These are phyloP conservation scores for Diarsia rubi DNA, from an alignment of 2,888 invertebrate species.

Conservation along the genomic window DNA sequence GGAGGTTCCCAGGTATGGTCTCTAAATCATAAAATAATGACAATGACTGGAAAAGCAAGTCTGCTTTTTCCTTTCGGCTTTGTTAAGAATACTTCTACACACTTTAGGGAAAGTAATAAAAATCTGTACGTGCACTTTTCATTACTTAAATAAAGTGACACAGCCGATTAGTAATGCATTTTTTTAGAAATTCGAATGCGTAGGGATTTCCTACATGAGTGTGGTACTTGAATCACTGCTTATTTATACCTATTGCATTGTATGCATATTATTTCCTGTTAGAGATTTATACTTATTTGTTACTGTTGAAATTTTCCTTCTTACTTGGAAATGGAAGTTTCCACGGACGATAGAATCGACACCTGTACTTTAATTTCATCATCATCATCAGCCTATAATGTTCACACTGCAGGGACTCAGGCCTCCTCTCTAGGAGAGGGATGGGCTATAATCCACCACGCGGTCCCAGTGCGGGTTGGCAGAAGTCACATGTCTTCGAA, in stretches of 20 bases:
- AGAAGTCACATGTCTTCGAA: too few relatives aligned
- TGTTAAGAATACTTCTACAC: too few relatives aligned
- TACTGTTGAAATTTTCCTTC: conserved; percentile 16
- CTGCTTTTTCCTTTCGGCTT: too few relatives aligned
- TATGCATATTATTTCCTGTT: conserved; percentile 45
- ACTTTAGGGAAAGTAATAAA: too few relatives aligned
- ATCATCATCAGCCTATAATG: too few relatives aligned
- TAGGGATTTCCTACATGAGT: conserved; percentile 26
- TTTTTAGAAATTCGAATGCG: conserved; percentile 28
- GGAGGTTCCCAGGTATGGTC: too few relatives aligned
- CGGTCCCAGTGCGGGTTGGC: too few relatives aligned
- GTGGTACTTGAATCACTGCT: conserved; percentile 29
- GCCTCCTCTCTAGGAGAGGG: too few relatives aligned
- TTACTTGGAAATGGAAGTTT: conserved; percentile 10
- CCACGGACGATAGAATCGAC: background rate
- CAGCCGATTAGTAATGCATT: conserved; percentile 16
- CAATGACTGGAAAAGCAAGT: too few relatives aligned
- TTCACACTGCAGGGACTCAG: too few relatives aligned
- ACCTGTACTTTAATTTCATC: background rate
- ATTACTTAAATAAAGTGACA: background rate
- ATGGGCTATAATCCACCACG: too few relatives aligned
- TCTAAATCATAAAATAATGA: too few relatives aligned
- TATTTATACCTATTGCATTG: conserved; percentile 9
- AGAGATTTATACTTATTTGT: conserved; percentile 6
- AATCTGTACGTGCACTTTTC: background rate